Evolutionary conservation across 1,140 invertebrate genomes (phyloP), one percentile per base, ranked within the genome.

Genomic region (Parapsyche elsis): DNA sequence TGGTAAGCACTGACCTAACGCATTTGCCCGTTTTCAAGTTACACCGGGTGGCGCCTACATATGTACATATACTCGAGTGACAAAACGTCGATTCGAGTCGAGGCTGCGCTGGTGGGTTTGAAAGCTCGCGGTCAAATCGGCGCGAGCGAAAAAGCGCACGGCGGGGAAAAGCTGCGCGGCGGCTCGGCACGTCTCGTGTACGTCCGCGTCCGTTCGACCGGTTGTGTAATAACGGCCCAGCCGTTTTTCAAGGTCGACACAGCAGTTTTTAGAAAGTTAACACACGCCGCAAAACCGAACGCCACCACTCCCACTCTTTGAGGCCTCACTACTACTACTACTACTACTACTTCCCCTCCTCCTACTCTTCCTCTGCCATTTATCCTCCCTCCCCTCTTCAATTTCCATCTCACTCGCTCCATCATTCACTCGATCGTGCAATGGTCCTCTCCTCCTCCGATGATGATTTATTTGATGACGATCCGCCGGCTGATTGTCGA

Each of bases 211-310:
- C 84, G 81, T 53, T 53, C 85, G 86, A 85, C 84, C 21, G 57
- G 85, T 88, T 88, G 88, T 88, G 88, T 88, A 88, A 88, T 85
- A 81, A 5, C 67, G 38, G 1, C 12, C 87, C 85, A 87, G 86
- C 87, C 88, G 88, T 88, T 87, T 88, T 88, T 89, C 88, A 89
- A 89, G 88, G 88, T 89, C 88, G 88, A 85, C 85, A 85, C 85
- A 88, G 86, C 87, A 88, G 87, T 88, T 88, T 89, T 89, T 89
- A 89, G 88, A 89, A 89, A 89, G 88, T 89, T 87, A 88, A 86
- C 86, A 86, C 86, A 9, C 57, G 57, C 16, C 30, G 30, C 30
- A 38, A 38, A n/a, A n/a, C n/a, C n/a, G n/a, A n/a, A n/a, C n/a
- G n/a, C n/a, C n/a, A n/a, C n/a, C n/a, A n/a, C n/a, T n/a, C 53